Base-by-base conservation (phyloP, 2,797 vertebrate genomes). In the Oophaga sylvatica region DNA sequence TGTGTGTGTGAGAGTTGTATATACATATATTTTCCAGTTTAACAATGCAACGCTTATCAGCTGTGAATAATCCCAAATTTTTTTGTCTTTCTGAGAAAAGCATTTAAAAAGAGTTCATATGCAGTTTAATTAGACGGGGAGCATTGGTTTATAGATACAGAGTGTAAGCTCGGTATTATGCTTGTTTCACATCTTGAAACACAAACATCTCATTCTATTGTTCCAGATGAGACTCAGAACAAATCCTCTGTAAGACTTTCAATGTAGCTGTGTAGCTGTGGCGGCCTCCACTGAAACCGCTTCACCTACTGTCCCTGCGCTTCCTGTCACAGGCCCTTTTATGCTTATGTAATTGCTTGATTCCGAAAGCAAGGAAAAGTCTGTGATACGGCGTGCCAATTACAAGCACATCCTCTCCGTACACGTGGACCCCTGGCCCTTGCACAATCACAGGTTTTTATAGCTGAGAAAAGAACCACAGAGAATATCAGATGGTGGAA, bases 181-280 rank as follows among this genome's bases (percentile, higher is more conserved):
- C 67, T 71, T 8, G 48, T 68, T 70, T n/a, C 77, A 31, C 65
- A 53, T 57, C 48, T 83, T 84, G 87, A 84, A 84, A 80, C 77
- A 85, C 79, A 88, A 78, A 79, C 75, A 83, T 53, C 82, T 80
- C 82, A 84, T 78, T 80, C 77, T 80, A 84, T 85, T 88, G 76
- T 84, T 75, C 87, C 84, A 78, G 31, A 19, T 53, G 71, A 80
- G 76, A n/a, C 59, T 29, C 41, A 22, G 20, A 79, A 84, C 76
- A 88, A 88, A 88, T 84, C 87, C 82, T 56, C 67, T 85, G 15
- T 85, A 84, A 88, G 87, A 84, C 81, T 60, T 82, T 86, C 80
- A 83, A 83, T 82, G 83, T 62, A 83, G 22, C 45, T 63, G 53
- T 83, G 71, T 87, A 56, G 73, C 81, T 83, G 88, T 82, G 80